phyloP scores from a whole-genome alignment of 2,113 vertebrate genomes.

The Pseudopodoces humilis region DNA sequence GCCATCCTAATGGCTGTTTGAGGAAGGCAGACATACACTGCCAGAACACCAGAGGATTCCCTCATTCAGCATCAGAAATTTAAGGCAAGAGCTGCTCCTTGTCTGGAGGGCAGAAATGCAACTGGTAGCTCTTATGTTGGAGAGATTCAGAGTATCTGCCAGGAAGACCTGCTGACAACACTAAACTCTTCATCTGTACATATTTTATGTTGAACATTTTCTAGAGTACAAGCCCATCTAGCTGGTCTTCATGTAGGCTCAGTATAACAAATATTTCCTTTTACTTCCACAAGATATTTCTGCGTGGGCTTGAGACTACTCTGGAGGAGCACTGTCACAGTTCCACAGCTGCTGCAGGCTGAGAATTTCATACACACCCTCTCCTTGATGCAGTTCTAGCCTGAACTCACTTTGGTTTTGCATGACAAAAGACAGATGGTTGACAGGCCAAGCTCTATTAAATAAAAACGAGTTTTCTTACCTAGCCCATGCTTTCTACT shows the following conservation, averaged over 20 bases:
- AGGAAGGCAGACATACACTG: background rate
- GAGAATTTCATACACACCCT: background rate
- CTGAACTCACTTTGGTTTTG: background rate
- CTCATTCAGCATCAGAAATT: background rate
- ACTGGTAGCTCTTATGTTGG: background rate
- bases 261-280: background rate
- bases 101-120: background rate
- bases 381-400: background rate
- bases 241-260: background rate
- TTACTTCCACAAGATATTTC: background rate
- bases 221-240: background rate
- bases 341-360: background rate
- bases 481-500: background rate
- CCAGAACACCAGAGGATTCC: background rate
- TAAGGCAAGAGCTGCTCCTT: background rate
- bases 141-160: background rate
- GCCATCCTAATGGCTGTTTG: background rate
- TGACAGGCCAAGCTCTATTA: background rate
- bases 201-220: background rate
- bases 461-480: background rate
- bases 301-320: background rate
- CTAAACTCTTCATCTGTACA: background rate
- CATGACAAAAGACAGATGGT: background rate
- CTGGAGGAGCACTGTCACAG: too few species aligned
- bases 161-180: background rate